Percentiles rank a stretch among this genome's conserved stretches.
phyloP scores from a whole-genome alignment of 2,888 invertebrate species.

The Lottia gigantea region DNA sequence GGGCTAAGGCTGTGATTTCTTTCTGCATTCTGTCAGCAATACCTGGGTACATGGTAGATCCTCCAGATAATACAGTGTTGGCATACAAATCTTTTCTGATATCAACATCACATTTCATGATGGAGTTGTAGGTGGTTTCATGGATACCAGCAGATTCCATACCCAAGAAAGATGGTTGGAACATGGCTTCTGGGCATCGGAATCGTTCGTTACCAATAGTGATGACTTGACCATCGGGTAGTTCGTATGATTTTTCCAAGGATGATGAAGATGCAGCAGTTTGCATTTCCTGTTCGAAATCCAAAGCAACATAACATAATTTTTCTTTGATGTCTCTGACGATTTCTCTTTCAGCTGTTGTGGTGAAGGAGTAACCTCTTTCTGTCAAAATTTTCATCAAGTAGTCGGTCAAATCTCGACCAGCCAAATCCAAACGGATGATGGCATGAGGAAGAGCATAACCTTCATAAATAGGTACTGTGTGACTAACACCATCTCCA shows the following conservation, averaged over 20 bases:
- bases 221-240: constrained; percentile 69
- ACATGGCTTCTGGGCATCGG: constrained; percentile 40
- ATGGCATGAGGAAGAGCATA: constrained; percentile 72
- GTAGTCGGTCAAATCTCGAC: constrained; percentile 72
- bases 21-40: constrained; percentile 97
- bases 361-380: constrained; percentile 71
- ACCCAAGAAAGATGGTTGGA: constrained; percentile 56
- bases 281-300: constrained; percentile 95
- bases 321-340: constrained; percentile 92
- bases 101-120: constrained; percentile 41
- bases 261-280: constrained; percentile 89
- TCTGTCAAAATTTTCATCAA: constrained; percentile 73
- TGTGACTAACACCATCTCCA: constrained; percentile 91
- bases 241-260: constrained; percentile 90
- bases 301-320: constrained; percentile 89
- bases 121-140: constrained; percentile 34
- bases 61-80: constrained; percentile 82
- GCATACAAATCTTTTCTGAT: constrained; percentile 38
- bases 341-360: constrained; percentile 67
- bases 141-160: constrained; percentile 42
- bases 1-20: constrained; percentile 87
- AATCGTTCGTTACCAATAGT: constrained; percentile 60
- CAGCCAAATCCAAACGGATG: constrained; percentile 71
- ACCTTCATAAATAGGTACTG: constrained; percentile 79
- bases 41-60: constrained; percentile 95